A percentile compares a stretch with the other conserved stretches of the same genome.
Conservation (phyloP, 1,140 invertebrate species). For the Drosophila mayri region DNA sequence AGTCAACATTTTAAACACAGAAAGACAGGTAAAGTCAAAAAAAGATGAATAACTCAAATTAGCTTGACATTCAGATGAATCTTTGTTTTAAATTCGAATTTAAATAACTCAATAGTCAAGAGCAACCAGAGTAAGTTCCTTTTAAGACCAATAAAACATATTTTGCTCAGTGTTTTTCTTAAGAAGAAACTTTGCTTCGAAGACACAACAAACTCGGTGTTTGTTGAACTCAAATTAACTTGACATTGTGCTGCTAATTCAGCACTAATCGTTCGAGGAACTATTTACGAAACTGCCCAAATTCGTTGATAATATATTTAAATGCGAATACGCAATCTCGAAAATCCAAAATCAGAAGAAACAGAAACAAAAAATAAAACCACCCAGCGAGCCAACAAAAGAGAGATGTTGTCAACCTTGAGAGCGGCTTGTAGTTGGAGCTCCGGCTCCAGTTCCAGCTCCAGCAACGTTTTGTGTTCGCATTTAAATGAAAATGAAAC, state of each 20-base stretch:
- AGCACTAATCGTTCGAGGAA: constrained; percentile 65
- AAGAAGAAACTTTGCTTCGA: not conserved
- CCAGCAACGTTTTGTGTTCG: constrained; percentile 50
- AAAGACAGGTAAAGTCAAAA: constrained; percentile 7
- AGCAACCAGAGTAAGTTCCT: not conserved
- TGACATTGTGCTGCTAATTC: constrained; percentile 72
- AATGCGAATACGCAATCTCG: constrained; percentile 44
- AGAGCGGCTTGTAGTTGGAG: constrained; percentile 45
- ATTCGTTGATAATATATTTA: constrained; percentile 52
- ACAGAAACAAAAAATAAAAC: constrained; percentile 4
- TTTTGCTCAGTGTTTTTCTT: constrained; percentile 1
- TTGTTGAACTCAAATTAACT: constrained; percentile 35
- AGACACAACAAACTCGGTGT: not conserved
- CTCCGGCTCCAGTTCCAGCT: constrained; percentile 2
- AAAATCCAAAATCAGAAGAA: constrained; percentile 9
- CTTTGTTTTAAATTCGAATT: constrained; percentile 2
- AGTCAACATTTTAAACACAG: no score
- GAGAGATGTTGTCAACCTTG: constrained; percentile 64
- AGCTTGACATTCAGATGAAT: constrained; percentile 10
- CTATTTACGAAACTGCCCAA: constrained; percentile 44
- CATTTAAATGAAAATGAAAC: constrained; percentile 71
- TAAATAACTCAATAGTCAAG: constrained; percentile 7
- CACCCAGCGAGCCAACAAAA: constrained; percentile 2
- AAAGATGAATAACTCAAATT: constrained; percentile 5
- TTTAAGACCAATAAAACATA: not conserved